A percentile compares a stretch with the other conserved stretches of the same genome.
These are phyloP conservation scores for Lasiurus cinereus DNA, from an alignment of 2,113 vertebrate genomes.

Conservation along the genomic window DNA sequence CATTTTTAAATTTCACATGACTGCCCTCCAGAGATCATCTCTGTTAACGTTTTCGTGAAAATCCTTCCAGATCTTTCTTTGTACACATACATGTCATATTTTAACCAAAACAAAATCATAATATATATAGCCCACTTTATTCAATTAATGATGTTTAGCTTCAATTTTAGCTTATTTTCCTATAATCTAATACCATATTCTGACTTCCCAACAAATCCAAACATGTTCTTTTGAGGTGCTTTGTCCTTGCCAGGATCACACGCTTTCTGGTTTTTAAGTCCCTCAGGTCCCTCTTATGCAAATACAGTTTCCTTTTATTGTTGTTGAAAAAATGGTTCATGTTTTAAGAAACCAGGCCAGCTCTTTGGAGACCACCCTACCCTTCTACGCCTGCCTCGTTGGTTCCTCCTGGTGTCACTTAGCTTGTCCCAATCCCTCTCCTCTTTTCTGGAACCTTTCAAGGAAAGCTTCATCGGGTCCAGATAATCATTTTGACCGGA, in stretches of 20 bases:
- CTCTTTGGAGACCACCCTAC: not conserved
- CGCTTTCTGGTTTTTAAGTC: not conserved
- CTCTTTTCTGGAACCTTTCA: not conserved
- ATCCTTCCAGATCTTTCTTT: constrained; percentile 46
- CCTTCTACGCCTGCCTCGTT: not conserved
- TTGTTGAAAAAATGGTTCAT: constrained; percentile 7
- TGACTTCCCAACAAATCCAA: constrained; percentile 8
- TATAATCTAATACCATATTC: not conserved
- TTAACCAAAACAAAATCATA: constrained; percentile 43
- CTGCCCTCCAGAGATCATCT: not conserved
- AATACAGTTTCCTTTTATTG: not conserved
- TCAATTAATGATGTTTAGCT: constrained; percentile 20
- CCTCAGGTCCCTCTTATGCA: not conserved
- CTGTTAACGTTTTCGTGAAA: not conserved
- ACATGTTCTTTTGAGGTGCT: not conserved
- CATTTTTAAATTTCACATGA: constrained; percentile 38
- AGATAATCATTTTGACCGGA: not conserved
- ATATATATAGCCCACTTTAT: not conserved
- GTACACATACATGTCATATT: not conserved
- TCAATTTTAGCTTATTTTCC: constrained; percentile 40
- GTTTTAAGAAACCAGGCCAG: not conserved
- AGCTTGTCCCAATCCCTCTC: constrained; percentile 2
- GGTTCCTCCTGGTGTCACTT: not conserved
- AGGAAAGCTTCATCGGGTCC: not conserved
- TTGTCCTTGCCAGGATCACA: constrained; percentile 12